A percentile compares a stretch with the other conserved stretches of the same genome.
phyloP scores from a whole-genome alignment of 2,797 vertebrate genomes.

The Rhabdophis nuchalis region DNA sequence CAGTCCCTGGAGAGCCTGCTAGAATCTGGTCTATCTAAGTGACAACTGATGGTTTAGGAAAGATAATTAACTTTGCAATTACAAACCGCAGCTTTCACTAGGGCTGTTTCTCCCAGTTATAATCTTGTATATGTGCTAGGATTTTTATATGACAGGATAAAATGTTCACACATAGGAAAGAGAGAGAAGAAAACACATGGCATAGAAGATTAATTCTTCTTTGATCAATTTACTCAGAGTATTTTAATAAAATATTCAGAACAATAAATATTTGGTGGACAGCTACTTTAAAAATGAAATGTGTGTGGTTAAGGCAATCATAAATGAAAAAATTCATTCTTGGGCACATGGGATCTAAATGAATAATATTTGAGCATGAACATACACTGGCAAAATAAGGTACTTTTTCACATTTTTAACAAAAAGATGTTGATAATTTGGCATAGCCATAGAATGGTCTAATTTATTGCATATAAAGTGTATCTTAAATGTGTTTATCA shows the following conservation, averaged over 20 bases:
- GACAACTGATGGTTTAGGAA: constrained; percentile 95
- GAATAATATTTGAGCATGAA: constrained; percentile 3
- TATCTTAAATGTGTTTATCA: neutral
- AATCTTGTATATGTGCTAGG: constrained; percentile 71
- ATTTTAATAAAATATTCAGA: constrained; percentile 65
- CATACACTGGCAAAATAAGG: constrained; percentile 36
- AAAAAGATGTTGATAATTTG: constrained; percentile 38
- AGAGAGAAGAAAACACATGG: constrained; percentile 46
- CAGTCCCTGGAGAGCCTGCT: constrained; percentile 77
- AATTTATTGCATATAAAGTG: constrained; percentile 9
- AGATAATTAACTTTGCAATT: constrained; percentile 99
- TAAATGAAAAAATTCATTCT: constrained; percentile 36
- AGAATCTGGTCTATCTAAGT: constrained; percentile 85
- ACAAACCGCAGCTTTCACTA: constrained; percentile 81
- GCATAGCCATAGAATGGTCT: constrained; percentile 17
- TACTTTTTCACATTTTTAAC: constrained; percentile 37
- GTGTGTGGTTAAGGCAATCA: constrained; percentile 34
- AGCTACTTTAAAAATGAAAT: constrained; percentile 56
- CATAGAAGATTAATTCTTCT: constrained; percentile 58
- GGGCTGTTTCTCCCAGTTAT: constrained; percentile 71
- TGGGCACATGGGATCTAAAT: constrained; percentile 36
- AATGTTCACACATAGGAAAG: constrained; percentile 45
- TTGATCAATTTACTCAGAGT: constrained; percentile 60
- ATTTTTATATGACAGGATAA: constrained; percentile 65
- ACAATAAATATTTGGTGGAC: constrained; percentile 60